A percentile compares a stretch with the other conserved stretches of the same genome.
phyloP scores from a whole-genome alignment of 2,888 invertebrate genomes.

The Oscheius myriophilus region DNA sequence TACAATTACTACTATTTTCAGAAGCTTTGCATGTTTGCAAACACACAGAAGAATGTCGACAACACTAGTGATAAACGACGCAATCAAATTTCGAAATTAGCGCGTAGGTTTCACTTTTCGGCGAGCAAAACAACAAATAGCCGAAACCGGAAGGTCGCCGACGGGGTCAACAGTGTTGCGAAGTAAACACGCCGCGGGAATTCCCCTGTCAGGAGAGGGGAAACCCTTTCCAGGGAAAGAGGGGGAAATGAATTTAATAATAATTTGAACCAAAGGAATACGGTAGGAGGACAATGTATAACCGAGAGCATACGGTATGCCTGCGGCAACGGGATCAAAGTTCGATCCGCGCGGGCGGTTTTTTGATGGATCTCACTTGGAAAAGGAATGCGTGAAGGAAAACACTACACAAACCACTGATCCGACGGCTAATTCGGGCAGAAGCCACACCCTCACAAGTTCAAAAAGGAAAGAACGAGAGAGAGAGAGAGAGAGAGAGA shows the following conservation, averaged over 20 bases:
- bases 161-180: conserved; percentile 10
- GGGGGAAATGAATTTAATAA: background rate
- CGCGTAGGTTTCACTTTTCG: background rate
- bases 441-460: no score
- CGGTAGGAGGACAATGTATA: background rate
- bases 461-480: background rate
- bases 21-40: background rate
- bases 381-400: conserved; percentile 12
- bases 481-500: background rate
- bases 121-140: background rate
- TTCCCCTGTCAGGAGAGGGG: background rate
- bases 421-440: no score
- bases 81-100: conserved; percentile 1
- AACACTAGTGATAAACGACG: background rate
- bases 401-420: no score
- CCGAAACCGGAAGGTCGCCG: conserved; percentile 1
- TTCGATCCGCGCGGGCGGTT: conserved; percentile 29
- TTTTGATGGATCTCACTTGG: conserved; percentile 24
- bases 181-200: background rate
- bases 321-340: conserved; percentile 5
- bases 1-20: no score
- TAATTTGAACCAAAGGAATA: background rate
- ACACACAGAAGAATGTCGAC: no score
- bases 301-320: no score
- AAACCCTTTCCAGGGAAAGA: background rate